Base-by-base conservation (phyloP, 2,888 invertebrate species). In the Pheosia gnoma region DNA sequence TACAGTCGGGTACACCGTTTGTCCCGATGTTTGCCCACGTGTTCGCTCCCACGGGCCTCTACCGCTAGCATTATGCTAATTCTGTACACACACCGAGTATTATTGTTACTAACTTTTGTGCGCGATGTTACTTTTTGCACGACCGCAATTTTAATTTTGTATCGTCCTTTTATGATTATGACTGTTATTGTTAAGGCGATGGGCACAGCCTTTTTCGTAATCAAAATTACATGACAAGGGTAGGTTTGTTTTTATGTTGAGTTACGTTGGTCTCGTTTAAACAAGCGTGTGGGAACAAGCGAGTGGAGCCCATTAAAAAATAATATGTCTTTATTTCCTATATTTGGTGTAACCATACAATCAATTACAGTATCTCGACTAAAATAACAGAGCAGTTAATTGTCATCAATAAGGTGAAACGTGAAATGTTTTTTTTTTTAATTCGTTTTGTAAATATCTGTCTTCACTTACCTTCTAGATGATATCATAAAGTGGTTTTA, bases 61-160 rank as follows among this genome's bases (percentile, higher is more conserved):
- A 71, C 77, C 85, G 86, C 88, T 90, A 84, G 86, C 85, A 84
- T 89, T 91, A 92, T 92, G 92, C 72, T 89, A 92, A 92, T 90
- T 82, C 75, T 79, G 77, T 78, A 80, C 82, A 85, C 80, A 84
- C 83, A 84, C 74, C 74, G 72, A 58, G 68, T 85, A 83, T 84
- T 89, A 86, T 87, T 88, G 68, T 75, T 84, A 74, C 75, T 73
- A 81, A 84, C 80, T 87, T 86, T 81, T 82, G 81, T 83, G 77
- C 79, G 80, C 79, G 71, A 77, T 68, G 78, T 74, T 83, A 79
- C 77, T 74, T 78, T 72, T 69, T 69, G 58, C 52, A 51, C 61
- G 63, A 62, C 45, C 9, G 55, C 63, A 60, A 63, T 67, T 77
- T 73, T 79, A 68, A 71, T 73, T 71, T 69, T 73, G 62, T 43